Evolutionary conservation across 1,140 invertebrate genomes (phyloP), one percentile per base, ranked within the genome.

Genomic region (Conus ventricosus): DNA sequence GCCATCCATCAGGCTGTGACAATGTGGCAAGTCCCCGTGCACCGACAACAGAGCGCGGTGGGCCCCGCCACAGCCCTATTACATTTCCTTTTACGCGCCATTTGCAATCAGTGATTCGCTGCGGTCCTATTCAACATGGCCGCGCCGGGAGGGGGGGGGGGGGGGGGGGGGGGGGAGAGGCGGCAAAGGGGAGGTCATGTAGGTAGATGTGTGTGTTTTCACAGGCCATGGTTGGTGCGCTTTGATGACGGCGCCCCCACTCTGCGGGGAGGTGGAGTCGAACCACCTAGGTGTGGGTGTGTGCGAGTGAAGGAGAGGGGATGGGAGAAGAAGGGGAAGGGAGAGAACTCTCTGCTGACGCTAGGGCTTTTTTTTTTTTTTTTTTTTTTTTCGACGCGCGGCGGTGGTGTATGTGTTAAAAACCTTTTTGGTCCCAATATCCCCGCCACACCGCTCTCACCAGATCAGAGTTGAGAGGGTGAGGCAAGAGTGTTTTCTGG

Each of bases 51-150:
- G 27, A 7, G 27, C 55, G 39, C 25, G 17, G 81, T 7, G 54
- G 20, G 53, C 53, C 54, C 17, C 13, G 75, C 39, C 23, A 84
- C 82, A 84, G 57, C 55, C 55, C 55, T 84, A 84, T 84, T 84
- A 63, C 82, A 67, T 84, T 84, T 84, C 82, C 81, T 51, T 83
- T 67, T 63, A 84, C 82, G 82, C 82, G 82, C 57, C 82, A 84
- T 84, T 84, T 84, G 82, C 82, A 63, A 84, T 84, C 82, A 60
- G 54, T 15, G 57, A 84, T 84, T 84, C 57, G 82, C 82, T 25
- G 82, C 82, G 82, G 55, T 84, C 82, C 82, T 84, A 63, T 84
- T 84, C 82, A 63, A 63, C 82, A 63, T 84, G 82, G 82, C 82
- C 23, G 82, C n/a, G 25, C 15, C 10, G 57, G n/a, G 57, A 67